Base-by-base conservation (phyloP, 2,113 vertebrate genomes). In the Puntigrus tetrazona region DNA sequence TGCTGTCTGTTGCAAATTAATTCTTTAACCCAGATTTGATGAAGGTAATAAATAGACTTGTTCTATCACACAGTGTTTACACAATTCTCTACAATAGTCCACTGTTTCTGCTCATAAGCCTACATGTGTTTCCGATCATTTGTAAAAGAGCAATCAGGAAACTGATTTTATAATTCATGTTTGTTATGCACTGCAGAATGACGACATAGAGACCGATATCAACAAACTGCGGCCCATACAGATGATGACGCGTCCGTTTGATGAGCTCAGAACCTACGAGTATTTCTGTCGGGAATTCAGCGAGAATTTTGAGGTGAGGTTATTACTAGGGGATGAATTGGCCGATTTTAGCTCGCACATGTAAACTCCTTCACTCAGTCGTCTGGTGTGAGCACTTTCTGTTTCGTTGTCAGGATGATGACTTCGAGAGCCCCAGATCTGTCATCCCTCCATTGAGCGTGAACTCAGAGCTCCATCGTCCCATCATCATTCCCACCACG, bases 171-270 rank as follows among this genome's bases (percentile, higher is more conserved):
- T 78, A 20, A 43, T 84, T 65, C 13, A 11, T 7, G 57, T 83
- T 0, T 72, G n/a, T 50, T 31, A 7, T 87, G 85, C 43, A 34
- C 89, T 92, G 84, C 93, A 99, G 98, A 98, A 99, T 87, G 96
- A 98, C 78, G 98, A 99, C 92, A 98, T 99, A 86, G 98, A 99
- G 93, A 98, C 97, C 0, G 98, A 99, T 93, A 93, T 99, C 87
- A 96, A 94, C 90, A 99, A 99, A 91, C 92, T 99, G 77, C 95
- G 96, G 89, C 96, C 96, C 75, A 95, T 92, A 84, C 94, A 95
- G 78, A 92, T 92, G 55, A 78, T 94, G 31, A 90, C 92, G 36
- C 94, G 98, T 88, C 90, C 95, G 0, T 88, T 96, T 82, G 97
- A 98, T 90, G 98, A 99, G 88, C 90, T 99, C 84, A 96, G 94